Base-by-base conservation (phyloP, 2,888 invertebrate species). In the Oligia fasciuncula region DNA sequence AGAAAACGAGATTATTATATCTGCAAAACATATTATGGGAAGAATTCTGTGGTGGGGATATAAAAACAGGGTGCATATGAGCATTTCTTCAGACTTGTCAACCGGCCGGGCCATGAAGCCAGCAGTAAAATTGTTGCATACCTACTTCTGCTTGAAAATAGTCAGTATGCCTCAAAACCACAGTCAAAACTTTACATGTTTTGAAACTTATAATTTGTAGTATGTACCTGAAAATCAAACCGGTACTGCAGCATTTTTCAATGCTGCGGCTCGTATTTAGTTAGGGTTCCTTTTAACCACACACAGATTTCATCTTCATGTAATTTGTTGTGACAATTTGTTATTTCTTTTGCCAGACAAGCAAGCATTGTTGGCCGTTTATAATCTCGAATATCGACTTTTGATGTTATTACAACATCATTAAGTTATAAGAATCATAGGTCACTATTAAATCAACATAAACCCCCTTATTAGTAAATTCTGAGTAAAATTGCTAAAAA, bases 141-240 rank as follows among this genome's bases (percentile, higher is more conserved):
- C 46, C 80, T 46, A 49, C 46, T 57, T 23, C 54, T 29, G 43
- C 66, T n/a, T n/a, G 29, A 60, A 57, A 65, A 57, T 23, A 23
- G 40, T 29, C 35, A 23, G 60, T 49, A 46, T 35, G 43, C 29
- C 60, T 67, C 51, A 62, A 51, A 70, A 35, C 77, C 4, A 19
- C 54, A 17, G n/a, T 66, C 62, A 70, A 79, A 54, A 81, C 81
- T n/a, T 57, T 23, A 67, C 17, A 3, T 35, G 19, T 67, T 51
- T 54, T n/a, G 35, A 62, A 40, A 35, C 9, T 23, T 11, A 14
- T 65, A 23, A n/a, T 54, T 73, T 73, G 40, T 73, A 67, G 5
- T 54, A 23, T 17, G 13, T 49, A 68, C 62, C 76, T 63, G 81
- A 62, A 80, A 80, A 81, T 9, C 1, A 62, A 67, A 66, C 40